Evolutionary conservation across 2,113 vertebrate genomes (phyloP).

Genomic region (Paramormyrops kingsleyae): DNA sequence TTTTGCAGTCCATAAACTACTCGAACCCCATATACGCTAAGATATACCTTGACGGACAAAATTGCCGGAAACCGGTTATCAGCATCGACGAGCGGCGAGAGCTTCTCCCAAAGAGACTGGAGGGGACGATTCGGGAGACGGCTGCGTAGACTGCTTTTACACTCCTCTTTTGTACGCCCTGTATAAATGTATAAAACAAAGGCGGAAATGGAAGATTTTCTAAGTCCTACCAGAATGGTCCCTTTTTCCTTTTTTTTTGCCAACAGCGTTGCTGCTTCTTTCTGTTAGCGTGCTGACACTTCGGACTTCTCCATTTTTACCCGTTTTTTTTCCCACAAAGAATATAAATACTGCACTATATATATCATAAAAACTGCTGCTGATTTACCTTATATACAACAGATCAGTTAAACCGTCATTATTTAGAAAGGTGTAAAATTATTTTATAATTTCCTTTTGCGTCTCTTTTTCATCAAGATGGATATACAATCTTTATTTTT

Average conservation of each 20-base stretch:
- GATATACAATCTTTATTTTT: not conserved
- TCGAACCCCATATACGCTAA: slow-evolving; percentile 98
- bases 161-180: slow-evolving; percentile 85
- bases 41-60: slow-evolving; percentile 90
- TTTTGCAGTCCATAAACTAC: slow-evolving; percentile 86
- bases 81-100: slow-evolving; percentile 96
- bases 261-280: slow-evolving; percentile 84
- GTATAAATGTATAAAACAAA: slow-evolving; percentile 82
- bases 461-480: not conserved
- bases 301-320: slow-evolving; percentile 67
- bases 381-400: slow-evolving; percentile 62
- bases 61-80: slow-evolving; percentile 94
- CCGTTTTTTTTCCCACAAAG: slow-evolving; percentile 77
- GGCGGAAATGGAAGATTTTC: slow-evolving; percentile 71
- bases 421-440: not conserved
- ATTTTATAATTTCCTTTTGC: not conserved
- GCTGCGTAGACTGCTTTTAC: slow-evolving; percentile 89
- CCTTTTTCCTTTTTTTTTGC: slow-evolving; percentile 63
- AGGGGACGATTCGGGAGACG: slow-evolving; percentile 96
- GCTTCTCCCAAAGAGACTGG: slow-evolving; percentile 99
- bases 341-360: slow-evolving; percentile 72
- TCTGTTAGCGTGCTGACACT: slow-evolving; percentile 76
- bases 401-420: slow-evolving; percentile 44
- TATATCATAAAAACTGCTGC: slow-evolving; percentile 71
- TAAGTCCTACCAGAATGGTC: slow-evolving; percentile 86